Evolutionary conservation across 2,797 vertebrate genomes (phyloP), one percentile per base, ranked within the genome.

Genomic region (Cryptoprocta ferox): DNA sequence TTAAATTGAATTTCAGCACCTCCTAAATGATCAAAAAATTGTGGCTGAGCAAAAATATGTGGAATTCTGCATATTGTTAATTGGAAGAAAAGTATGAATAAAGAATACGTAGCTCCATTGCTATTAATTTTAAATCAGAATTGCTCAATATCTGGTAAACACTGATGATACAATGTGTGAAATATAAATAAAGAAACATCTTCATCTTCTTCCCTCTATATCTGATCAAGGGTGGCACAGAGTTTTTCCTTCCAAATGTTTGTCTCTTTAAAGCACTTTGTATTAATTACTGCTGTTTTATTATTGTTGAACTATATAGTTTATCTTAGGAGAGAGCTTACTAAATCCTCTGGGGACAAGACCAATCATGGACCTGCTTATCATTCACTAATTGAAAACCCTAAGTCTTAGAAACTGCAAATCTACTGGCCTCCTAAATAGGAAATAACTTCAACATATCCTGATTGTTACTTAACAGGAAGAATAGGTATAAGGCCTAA

Each of bases 1-100:
- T 98, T 96, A 98, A 97, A 97, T 97, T 95, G 97, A 96, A 97
- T 98, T 97, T 98, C 92, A 82, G 87, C 56, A 96, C 83, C 87
- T 97, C 91, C 82, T 95, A 82, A 61, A 75, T 95, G 91, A 93
- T 94, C 94, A 96, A 84, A 97, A 95, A 97, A 96, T 63, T 4
- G 26, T 85, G 85, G 56, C 84, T 95, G 95, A 92, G 63, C 30
- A 92, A 97, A 97, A 97, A 96, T 83, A 94, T 37, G 71, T 87
- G 35, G 12, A 75, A 80, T 95, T 91, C 53, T 95, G 45, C 85
- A 86, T 76, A 87, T 95, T 97, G 90, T 94, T 98, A 97, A 96
- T 97, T 92, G 88, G 66, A 96, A 73, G 42, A 68, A 80, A 82
- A 75, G 19, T 50, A 45, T 83, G 61, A 75, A 95, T 88, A 95